Base-by-base conservation (phyloP, 2,888 invertebrate species). In the Tuberolachnus salignus region DNA sequence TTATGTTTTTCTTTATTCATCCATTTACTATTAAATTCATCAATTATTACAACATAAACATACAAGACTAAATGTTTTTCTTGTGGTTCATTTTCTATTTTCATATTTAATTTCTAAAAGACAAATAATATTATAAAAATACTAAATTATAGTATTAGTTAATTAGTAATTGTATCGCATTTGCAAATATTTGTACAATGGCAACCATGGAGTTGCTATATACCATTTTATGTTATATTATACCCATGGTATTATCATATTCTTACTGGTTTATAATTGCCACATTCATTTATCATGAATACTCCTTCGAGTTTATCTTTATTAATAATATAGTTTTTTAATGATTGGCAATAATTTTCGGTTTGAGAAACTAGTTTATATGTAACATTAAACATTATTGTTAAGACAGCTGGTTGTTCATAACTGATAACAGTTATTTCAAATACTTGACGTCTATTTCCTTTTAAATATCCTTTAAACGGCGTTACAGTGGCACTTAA, bases 21-120 rank as follows among this genome's bases (percentile, higher is more conserved):
- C 63, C 53, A 44, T 53, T 64, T 74, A 44, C 23, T 74, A 16
- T 55, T 73, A 4, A 13, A 57, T 14, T 78, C 21, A n/a, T 69
- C 49, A 10, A 9, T 59, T 69, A 67, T 78, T 16, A 21, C 69
- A 14, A 69, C 46, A 23, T 42, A 8, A 13, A 51, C 59, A 42
- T 78, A 21, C 42, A 78, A n/a, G 2, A 78, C 78, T 42, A 78
- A 69, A 69, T 78, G 19, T 57, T 69, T 69, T 69, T 69, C 69
- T 59, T 57, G 59, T 13, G 78, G 78, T 42, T 49, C 14, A 23
- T 59, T 51, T 69, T 69, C 67, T 13, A 78, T n/a, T 23, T 74
- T 64, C 53, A 53, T 74, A 23, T 51, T 64, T 23, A 74, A 53
- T 74, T 42, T 74, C 73, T 74, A 42, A 74, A 74, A 64, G 6